Conservation (phyloP, 2,113 vertebrate genomes). For the Holacanthus passer region DNA sequence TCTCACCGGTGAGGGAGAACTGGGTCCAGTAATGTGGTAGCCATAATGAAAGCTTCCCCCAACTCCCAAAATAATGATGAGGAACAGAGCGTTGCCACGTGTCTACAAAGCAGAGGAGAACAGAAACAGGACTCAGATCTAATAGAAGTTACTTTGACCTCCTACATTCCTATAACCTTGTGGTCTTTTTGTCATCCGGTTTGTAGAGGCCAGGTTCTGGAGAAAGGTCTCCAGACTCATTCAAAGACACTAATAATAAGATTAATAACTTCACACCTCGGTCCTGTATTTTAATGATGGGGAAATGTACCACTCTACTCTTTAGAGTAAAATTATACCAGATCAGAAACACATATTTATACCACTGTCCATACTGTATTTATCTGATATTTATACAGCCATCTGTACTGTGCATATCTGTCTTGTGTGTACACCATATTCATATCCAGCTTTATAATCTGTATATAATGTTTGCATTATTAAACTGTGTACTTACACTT, state of each 20-base stretch:
- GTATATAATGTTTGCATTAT: too few relatives aligned
- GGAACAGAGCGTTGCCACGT: conserved; percentile 73
- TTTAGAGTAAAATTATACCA: too few relatives aligned
- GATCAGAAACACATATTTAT: too few relatives aligned
- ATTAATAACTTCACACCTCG: too few relatives aligned
- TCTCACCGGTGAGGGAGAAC: conserved; percentile 83
- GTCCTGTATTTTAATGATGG: too few relatives aligned
- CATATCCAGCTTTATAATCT: too few relatives aligned
- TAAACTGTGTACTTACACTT: too few relatives aligned
- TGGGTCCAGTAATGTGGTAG: conserved; percentile 77
- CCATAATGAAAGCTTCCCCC: conserved; percentile 82
- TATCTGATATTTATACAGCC: too few relatives aligned
- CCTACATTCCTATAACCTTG: background rate
- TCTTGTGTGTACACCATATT: too few relatives aligned
- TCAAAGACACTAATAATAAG: background rate
- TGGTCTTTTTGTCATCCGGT: background rate
- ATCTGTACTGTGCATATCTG: too few relatives aligned
- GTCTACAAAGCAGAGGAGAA: conserved; percentile 61
- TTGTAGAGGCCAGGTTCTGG: background rate
- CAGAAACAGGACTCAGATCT: background rate
- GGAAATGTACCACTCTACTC: too few relatives aligned
- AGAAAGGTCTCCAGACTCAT: background rate
- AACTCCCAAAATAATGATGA: conserved; percentile 82
- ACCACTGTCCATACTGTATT: too few relatives aligned
- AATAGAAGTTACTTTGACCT: background rate